phyloP scores from a whole-genome alignment of 2,888 invertebrate genomes.

The Drosophila paramelanica region DNA sequence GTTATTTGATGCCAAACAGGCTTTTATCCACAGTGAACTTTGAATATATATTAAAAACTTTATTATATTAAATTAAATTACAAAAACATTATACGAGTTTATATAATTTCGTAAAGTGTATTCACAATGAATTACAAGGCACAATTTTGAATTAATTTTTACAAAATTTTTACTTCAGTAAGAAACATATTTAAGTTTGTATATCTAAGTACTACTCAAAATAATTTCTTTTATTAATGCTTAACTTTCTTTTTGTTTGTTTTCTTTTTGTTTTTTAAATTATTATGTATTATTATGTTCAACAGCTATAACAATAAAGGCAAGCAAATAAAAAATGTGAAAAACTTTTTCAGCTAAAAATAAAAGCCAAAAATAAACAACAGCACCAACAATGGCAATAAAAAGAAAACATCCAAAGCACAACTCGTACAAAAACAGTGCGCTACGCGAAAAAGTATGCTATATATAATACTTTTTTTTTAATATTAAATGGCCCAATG shows the following conservation, averaged over 20 bases:
- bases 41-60: too few relatives aligned
- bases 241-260: slow-evolving; percentile 13
- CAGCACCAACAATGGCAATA: slow-evolving; percentile 51
- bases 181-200: neutral
- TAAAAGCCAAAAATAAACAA: slow-evolving; percentile 24
- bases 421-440: slow-evolving; percentile 50
- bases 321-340: slow-evolving; percentile 36
- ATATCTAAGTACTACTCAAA: neutral
- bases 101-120: too few relatives aligned
- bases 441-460: slow-evolving; percentile 67
- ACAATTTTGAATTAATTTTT: neutral
- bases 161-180: neutral
- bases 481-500: slow-evolving; percentile 36
- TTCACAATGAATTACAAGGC: too few relatives aligned
- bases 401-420: slow-evolving; percentile 57
- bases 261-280: slow-evolving; percentile 14
- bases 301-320: slow-evolving; percentile 10
- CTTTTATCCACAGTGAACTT: neutral
- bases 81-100: too few relatives aligned
- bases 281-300: slow-evolving; percentile 8
- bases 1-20: neutral
- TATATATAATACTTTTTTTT: slow-evolving; percentile 40
- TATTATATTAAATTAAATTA: too few relatives aligned
- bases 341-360: slow-evolving; percentile 38
- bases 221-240: slow-evolving; percentile 7